Conservation (phyloP, 2,888 invertebrate genomes). For the Torymus aiolomorphi region DNA sequence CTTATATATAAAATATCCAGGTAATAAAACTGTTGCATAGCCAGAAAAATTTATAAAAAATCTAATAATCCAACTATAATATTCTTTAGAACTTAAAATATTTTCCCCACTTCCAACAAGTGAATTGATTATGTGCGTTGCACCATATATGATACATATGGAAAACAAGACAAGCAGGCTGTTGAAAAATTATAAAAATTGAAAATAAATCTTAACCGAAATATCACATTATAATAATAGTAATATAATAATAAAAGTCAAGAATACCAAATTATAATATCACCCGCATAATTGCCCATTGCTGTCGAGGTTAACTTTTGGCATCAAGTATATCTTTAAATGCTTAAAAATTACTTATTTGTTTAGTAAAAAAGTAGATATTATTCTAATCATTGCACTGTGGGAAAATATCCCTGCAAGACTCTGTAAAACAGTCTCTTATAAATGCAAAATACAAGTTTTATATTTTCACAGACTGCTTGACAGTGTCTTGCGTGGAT, state of each 20-base stretch:
- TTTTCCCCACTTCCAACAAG: conserved; percentile 67
- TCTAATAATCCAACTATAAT: conserved; percentile 86
- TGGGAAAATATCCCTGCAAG: conserved; percentile 11
- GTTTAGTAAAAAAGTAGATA: conserved; percentile 16
- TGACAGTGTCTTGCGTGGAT: conserved; percentile 26
- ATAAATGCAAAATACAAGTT: background rate
- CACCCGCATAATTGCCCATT: conserved; percentile 73
- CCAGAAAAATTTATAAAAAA: conserved; percentile 89
- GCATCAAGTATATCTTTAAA: conserved; percentile 36
- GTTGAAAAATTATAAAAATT: conserved; percentile 65
- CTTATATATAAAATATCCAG: conserved; percentile 88
- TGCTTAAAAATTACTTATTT: conserved; percentile 27
- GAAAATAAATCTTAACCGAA: conserved; percentile 19
- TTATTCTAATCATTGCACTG: conserved; percentile 35
- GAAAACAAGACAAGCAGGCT: conserved; percentile 76
- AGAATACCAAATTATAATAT: conserved; percentile 72
- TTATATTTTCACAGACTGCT: conserved; percentile 37
- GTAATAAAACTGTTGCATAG: conserved; percentile 91
- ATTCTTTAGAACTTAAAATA: conserved; percentile 70
- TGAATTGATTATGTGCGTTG: conserved; percentile 74
- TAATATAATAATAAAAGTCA: conserved; percentile 48
- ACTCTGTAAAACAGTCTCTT: conserved; percentile 29
- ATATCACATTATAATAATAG: conserved; percentile 1
- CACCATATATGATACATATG: conserved; percentile 75
- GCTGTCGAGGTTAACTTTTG: conserved; percentile 52